These are phyloP conservation scores for Euplexia lucipara DNA, from an alignment of 2,888 invertebrate species.

Conservation along the genomic window DNA sequence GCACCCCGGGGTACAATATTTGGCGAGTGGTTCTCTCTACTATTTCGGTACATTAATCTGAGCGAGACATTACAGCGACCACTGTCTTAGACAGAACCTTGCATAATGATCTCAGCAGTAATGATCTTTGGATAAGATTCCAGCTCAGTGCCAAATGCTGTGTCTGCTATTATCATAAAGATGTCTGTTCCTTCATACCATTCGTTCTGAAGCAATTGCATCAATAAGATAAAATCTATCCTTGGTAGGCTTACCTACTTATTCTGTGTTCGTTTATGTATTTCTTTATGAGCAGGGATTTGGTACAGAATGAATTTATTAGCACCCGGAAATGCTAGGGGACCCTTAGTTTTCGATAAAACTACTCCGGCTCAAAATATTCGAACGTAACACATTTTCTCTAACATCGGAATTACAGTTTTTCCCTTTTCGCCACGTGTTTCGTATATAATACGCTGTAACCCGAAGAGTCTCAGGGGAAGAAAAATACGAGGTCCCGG, in stretches of 20 bases:
- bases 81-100: slow-evolving; percentile 65
- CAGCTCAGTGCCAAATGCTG: slow-evolving; percentile 60
- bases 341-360: slow-evolving; percentile 24
- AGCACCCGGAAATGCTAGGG: slow-evolving; percentile 8
- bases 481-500: slow-evolving; percentile 21
- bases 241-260: slow-evolving; percentile 3
- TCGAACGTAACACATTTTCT: slow-evolving; percentile 29
- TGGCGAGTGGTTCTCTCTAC: slow-evolving; percentile 43
- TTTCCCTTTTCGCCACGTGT: slow-evolving; percentile 20
- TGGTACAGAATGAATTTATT: slow-evolving; percentile 39
- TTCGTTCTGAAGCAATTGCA: slow-evolving; percentile 44
- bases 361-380: slow-evolving; percentile 22
- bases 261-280: slow-evolving; percentile 14
- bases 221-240: slow-evolving; percentile 27
- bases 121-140: slow-evolving; percentile 62
- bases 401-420: slow-evolving; percentile 11
- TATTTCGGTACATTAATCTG: slow-evolving; percentile 65
- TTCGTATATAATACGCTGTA: slow-evolving; percentile 32
- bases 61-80: slow-evolving; percentile 50
- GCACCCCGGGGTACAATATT: slow-evolving; percentile 58
- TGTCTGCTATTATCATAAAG: slow-evolving; percentile 51
- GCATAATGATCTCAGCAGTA: slow-evolving; percentile 65
- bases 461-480: slow-evolving; percentile 10
- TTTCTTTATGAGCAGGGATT: slow-evolving; percentile 25
- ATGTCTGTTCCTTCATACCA: slow-evolving; percentile 34